phyloP scores from a whole-genome alignment of 2,888 invertebrate species.

The Lumbricus terrestris region DNA sequence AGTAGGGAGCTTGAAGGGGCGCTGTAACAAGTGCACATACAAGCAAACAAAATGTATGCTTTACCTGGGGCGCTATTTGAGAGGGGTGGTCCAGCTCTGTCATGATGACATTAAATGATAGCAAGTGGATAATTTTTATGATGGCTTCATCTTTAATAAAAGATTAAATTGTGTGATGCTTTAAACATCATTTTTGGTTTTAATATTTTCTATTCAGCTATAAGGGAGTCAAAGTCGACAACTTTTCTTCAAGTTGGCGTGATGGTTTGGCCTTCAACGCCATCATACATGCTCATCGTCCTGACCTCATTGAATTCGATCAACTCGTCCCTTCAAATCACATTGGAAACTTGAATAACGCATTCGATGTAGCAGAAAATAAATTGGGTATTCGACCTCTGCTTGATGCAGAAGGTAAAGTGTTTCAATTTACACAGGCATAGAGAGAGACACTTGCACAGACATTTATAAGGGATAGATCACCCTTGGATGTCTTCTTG shows the following conservation, averaged over 20 bases:
- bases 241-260: conserved; percentile 80
- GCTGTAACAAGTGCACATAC: too few relatives aligned
- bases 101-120: background rate
- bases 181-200: background rate
- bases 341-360: conserved; percentile 94
- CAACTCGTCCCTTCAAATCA: conserved; percentile 77
- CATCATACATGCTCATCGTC: conserved; percentile 90
- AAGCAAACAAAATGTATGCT: too few relatives aligned
- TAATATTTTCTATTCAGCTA: conserved; percentile 49
- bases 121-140: background rate
- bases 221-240: conserved; percentile 60
- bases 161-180: background rate
- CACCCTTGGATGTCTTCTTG: too few relatives aligned
- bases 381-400: conserved; percentile 85
- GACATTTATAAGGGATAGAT: background rate
- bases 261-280: conserved; percentile 97
- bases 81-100: too few relatives aligned
- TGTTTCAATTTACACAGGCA: background rate
- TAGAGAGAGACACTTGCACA: background rate
- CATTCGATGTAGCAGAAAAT: conserved; percentile 89
- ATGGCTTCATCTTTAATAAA: too few relatives aligned
- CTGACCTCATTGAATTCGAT: conserved; percentile 88
- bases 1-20: too few relatives aligned
- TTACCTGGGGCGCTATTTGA: too few relatives aligned
- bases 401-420: conserved; percentile 83